These are phyloP conservation scores for Drosophila fungiperda DNA, from an alignment of 2,888 invertebrate genomes.

Conservation along the genomic window DNA sequence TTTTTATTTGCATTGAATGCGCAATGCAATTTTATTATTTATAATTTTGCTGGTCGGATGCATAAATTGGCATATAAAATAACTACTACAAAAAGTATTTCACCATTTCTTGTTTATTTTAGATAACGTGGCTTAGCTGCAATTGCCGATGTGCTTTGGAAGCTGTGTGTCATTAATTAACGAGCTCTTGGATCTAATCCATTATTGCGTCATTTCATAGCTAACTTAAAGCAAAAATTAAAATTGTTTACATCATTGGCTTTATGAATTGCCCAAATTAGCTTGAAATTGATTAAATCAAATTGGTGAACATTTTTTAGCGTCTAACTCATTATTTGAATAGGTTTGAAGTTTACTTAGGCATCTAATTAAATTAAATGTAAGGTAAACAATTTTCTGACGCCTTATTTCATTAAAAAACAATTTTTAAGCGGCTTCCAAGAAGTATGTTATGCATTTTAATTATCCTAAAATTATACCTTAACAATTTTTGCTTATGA, in stretches of 20 bases:
- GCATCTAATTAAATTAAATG: neutral
- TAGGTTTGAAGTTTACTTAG: constrained; percentile 5
- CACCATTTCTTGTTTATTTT: constrained; percentile 52
- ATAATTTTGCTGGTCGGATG: constrained; percentile 28
- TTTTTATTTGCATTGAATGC: constrained; percentile 58
- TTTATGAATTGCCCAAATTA: neutral
- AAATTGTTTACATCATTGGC: constrained; percentile 35
- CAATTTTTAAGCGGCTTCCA: neutral
- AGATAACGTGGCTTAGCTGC: constrained; percentile 24
- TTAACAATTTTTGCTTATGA: neutral
- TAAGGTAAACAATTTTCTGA: constrained; percentile 15
- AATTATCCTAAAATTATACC: constrained; percentile 40
- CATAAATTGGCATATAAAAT: constrained; percentile 31
- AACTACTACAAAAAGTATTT: constrained; percentile 29
- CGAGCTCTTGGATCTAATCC: constrained; percentile 10
- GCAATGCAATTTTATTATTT: constrained; percentile 57
- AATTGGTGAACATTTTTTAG: constrained; percentile 5
- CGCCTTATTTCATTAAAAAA: neutral
- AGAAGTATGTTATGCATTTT: constrained; percentile 35
- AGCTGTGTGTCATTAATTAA: constrained; percentile 31
- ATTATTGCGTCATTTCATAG: constrained; percentile 53
- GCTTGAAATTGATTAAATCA: constrained; percentile 24
- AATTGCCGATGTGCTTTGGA: constrained; percentile 26
- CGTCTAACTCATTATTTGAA: constrained; percentile 16
- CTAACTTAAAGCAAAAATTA: constrained; percentile 53